phyloP scores from a whole-genome alignment of 1,140 invertebrate genomes.

The Pseudomyrmex flavicornis region DNA sequence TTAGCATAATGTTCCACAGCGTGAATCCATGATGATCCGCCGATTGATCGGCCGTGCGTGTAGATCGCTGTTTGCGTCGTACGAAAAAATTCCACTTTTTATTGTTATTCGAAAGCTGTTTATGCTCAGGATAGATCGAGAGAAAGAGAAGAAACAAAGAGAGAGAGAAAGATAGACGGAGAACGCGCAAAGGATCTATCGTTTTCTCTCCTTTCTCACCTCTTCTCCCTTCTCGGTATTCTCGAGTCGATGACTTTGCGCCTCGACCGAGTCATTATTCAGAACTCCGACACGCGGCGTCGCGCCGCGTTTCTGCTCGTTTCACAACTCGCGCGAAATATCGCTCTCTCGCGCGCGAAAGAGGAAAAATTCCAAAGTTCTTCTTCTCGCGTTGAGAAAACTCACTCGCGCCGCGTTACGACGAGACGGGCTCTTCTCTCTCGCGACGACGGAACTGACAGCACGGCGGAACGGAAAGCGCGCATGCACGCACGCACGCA shows the following conservation, averaged over 20 bases:
- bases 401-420: background rate
- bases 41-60: constrained; percentile 27
- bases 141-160: background rate
- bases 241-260: constrained; percentile 62
- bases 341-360: constrained; percentile 11
- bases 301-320: constrained; percentile 26
- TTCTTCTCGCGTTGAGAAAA: background rate
- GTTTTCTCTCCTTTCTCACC: background rate
- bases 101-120: constrained; percentile 16
- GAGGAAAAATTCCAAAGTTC: background rate
- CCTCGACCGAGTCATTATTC: constrained; percentile 56
- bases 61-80: constrained; percentile 50
- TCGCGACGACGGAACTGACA: background rate
- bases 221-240: constrained; percentile 65
- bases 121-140: background rate
- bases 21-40: constrained; percentile 34
- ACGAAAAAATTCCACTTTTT: constrained; percentile 62
- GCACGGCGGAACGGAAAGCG: constrained; percentile 32
- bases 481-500: constrained; percentile 49
- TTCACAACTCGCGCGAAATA: background rate
- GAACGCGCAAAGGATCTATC: no score
- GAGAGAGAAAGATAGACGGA: no score
- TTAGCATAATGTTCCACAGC: constrained; percentile 79
- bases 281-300: constrained; percentile 38
- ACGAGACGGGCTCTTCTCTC: background rate